A percentile compares a stretch with the other conserved stretches of the same genome.
Conservation (phyloP, 2,888 invertebrate genomes). For the Agrotis puta region DNA sequence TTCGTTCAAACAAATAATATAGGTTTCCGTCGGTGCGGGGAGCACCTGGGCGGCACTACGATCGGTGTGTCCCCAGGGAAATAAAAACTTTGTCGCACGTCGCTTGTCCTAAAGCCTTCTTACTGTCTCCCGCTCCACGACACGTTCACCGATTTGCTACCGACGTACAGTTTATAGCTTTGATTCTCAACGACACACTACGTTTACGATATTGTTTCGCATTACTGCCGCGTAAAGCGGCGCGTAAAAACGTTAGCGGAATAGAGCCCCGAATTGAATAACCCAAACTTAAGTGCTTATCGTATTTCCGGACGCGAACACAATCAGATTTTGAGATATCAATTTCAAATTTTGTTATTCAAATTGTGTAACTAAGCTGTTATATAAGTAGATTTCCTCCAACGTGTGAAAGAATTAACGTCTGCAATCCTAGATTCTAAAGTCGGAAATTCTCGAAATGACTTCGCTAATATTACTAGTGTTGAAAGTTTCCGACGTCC, state of each 20-base stretch:
- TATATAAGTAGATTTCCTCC: constrained; percentile 25
- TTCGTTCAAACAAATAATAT: constrained; percentile 90
- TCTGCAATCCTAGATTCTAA: constrained; percentile 69
- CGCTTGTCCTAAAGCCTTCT: constrained; percentile 89
- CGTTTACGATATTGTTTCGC: constrained; percentile 88
- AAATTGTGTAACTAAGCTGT: constrained; percentile 31
- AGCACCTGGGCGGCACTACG: constrained; percentile 89
- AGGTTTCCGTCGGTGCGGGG: constrained; percentile 87
- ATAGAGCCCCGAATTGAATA: constrained; percentile 64
- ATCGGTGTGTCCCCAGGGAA: constrained; percentile 90
- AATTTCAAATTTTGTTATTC: constrained; percentile 28
- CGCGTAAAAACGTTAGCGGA: constrained; percentile 71
- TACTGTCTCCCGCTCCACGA: constrained; percentile 83
- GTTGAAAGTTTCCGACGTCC: constrained; percentile 84
- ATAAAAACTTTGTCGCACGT: constrained; percentile 91
- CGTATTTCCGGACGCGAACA: constrained; percentile 44
- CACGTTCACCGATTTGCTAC: constrained; percentile 88
- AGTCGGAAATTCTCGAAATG: constrained; percentile 81
- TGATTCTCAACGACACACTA: constrained; percentile 87
- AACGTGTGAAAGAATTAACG: constrained; percentile 60
- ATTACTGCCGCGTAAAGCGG: constrained; percentile 81
- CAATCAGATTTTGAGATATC: constrained; percentile 34
- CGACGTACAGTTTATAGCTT: constrained; percentile 87
- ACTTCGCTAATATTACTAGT: constrained; percentile 86
- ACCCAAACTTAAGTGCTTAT: constrained; percentile 58